Percentiles rank a stretch among this genome's conserved stretches.
Evolutionary conservation across 1,140 invertebrate species (phyloP).

Genomic region (Leucophenga varia): DNA sequence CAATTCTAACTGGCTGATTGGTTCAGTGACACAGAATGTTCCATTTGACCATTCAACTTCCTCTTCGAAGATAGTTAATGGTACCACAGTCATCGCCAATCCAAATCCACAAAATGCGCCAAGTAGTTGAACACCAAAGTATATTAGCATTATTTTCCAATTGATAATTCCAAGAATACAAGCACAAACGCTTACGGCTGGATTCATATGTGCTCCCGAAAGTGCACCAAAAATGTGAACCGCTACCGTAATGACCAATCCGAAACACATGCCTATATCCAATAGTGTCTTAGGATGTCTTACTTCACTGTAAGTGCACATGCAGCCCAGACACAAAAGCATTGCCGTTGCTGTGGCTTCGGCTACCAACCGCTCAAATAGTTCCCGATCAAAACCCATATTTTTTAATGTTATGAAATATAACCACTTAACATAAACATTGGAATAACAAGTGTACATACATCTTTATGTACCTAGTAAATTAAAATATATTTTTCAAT

Average conservation of each 20-base stretch:
- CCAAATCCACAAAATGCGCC: constrained; percentile 3
- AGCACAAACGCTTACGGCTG: constrained; percentile 8
- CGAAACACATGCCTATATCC: constrained; percentile 4
- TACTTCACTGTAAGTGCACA: too few species aligned
- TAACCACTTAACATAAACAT: too few species aligned
- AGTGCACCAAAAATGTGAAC: constrained; percentile 11
- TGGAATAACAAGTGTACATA: too few species aligned
- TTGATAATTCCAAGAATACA: constrained; percentile 8
- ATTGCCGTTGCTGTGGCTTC: constrained; percentile 14
- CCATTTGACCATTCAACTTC: too few species aligned
- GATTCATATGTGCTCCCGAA: constrained; percentile 17
- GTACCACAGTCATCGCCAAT: background rate
- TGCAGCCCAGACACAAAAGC: constrained; percentile 10
- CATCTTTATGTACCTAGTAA: too few species aligned
- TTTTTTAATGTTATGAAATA: too few species aligned
- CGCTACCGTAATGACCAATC: constrained; percentile 3
- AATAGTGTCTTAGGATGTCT: background rate
- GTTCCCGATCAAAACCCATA: background rate
- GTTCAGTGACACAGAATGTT: background rate
- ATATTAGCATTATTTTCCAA: constrained; percentile 8
- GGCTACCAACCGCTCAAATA: background rate
- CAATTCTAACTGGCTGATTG: too few species aligned
- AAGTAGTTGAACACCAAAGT: constrained; percentile 6
- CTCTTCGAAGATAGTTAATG: too few species aligned
- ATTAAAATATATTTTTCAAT: too few species aligned